A percentile compares a stretch with the other conserved stretches of the same genome.
phyloP scores from a whole-genome alignment of 2,888 invertebrate genomes.

The Drosophila koepferae region DNA sequence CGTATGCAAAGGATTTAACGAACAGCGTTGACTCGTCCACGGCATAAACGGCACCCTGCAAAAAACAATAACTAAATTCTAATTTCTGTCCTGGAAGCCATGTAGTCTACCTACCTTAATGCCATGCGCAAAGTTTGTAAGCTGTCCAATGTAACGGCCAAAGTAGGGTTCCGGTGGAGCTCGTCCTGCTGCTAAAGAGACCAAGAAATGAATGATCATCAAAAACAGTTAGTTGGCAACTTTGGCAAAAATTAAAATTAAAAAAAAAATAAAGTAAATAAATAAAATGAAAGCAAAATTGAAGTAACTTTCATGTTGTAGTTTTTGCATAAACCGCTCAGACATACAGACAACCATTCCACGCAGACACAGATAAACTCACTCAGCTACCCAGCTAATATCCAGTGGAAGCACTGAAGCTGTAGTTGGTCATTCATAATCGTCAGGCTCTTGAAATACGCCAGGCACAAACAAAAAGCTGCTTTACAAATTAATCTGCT shows the following conservation, averaged over 20 bases:
- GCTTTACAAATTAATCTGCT: conserved; percentile 72
- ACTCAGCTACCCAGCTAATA: neutral
- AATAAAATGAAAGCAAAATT: neutral
- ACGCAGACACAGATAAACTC: conserved; percentile 1
- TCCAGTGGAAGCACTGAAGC: conserved; percentile 27
- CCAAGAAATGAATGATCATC: conserved; percentile 4
- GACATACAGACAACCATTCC: neutral
- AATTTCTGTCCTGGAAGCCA: neutral
- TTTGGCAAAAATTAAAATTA: neutral
- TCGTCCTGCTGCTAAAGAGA: conserved; percentile 75
- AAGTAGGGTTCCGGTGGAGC: conserved; percentile 89
- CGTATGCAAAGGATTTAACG: conserved; percentile 94
- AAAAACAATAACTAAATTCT: neutral
- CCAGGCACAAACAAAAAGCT: conserved; percentile 41
- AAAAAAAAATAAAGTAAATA: neutral
- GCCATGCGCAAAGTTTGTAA: conserved; percentile 91
- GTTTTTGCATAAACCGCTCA: neutral
- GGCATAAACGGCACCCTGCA: conserved; percentile 91
- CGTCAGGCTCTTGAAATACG: conserved; percentile 44
- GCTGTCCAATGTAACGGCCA: conserved; percentile 91
- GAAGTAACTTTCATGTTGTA: conserved; percentile 11
- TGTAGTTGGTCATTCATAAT: conserved; percentile 61
- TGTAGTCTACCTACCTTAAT: conserved; percentile 85
- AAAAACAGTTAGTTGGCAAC: conserved; percentile 24
- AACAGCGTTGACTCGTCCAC: conserved; percentile 95